phyloP scores from a whole-genome alignment of 37 sponge, comb jelly and placozoan species.

The Cliona cf. orientalis region DNA sequence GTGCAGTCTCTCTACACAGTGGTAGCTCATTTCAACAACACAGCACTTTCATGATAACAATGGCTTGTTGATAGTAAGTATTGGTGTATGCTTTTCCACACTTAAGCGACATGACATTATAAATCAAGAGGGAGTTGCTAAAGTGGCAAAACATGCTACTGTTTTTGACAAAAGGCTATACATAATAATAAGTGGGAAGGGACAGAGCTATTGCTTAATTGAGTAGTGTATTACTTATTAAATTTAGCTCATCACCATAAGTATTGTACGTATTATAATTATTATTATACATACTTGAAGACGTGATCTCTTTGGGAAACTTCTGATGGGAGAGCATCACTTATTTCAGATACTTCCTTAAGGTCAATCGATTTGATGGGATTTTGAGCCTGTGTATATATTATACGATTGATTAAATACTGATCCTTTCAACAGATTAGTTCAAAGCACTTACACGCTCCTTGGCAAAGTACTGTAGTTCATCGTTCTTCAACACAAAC shows the following conservation, averaged over 20 bases:
- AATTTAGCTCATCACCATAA: too few species aligned
- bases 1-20: neutral
- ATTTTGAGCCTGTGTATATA: neutral
- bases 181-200: too few species aligned
- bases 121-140: too few species aligned
- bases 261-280: too few species aligned
- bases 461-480: conserved; percentile 31
- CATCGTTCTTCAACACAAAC: conserved; percentile 45
- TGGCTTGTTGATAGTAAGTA: too few species aligned
- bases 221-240: too few species aligned
- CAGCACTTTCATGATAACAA: neutral
- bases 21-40: neutral
- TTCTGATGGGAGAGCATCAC: conserved; percentile 9
- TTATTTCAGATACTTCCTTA: neutral
- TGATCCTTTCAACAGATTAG: neutral
- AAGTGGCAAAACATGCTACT: too few species aligned
- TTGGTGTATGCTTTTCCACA: too few species aligned
- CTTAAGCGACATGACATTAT: too few species aligned
- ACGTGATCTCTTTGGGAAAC: neutral
- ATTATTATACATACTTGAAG: neutral
- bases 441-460: conserved; percentile 24
- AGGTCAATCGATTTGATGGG: conserved; percentile 18
- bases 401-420: neutral
- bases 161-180: too few species aligned
- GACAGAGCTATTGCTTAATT: too few species aligned